These are phyloP conservation scores for Azorinus chamasolen DNA, from an alignment of 2,888 invertebrate genomes.

Conservation along the genomic window DNA sequence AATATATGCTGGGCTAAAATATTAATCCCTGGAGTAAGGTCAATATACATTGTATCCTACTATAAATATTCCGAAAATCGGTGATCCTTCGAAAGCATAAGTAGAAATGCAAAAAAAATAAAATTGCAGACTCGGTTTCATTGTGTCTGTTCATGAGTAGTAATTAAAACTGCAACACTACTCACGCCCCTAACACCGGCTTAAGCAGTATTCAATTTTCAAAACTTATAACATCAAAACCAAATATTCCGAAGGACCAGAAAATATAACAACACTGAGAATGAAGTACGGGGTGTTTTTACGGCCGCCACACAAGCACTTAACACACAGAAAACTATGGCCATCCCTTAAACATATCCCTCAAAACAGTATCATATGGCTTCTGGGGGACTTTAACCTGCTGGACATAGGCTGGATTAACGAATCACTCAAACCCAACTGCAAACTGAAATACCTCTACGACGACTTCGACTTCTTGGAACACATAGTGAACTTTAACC, in stretches of 20 bases:
- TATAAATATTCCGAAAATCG: slow-evolving; percentile 25
- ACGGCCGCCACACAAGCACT: too few species aligned
- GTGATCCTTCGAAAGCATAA: too few species aligned
- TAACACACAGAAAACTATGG: too few species aligned
- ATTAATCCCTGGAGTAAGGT: neutral
- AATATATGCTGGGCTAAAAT: slow-evolving; percentile 17
- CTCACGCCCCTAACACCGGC: too few species aligned
- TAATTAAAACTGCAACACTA: too few species aligned
- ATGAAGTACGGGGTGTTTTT: neutral
- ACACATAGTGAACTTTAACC: neutral
- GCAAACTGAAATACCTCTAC: slow-evolving; percentile 1
- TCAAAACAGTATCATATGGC: slow-evolving; percentile 9
- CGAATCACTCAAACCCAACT: slow-evolving; percentile 2
- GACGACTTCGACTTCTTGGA: slow-evolving; percentile 8
- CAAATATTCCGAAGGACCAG: too few species aligned
- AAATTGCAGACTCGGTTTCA: too few species aligned
- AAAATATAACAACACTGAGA: slow-evolving; percentile 5
- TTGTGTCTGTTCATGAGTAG: too few species aligned
- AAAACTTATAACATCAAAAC: too few species aligned
- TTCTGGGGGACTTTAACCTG: slow-evolving; percentile 27
- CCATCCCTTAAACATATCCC: slow-evolving; percentile 17
- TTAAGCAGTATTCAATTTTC: too few species aligned
- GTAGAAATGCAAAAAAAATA: too few species aligned
- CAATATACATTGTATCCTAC: slow-evolving; percentile 4
- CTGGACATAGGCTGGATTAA: slow-evolving; percentile 8